phyloP scores from a whole-genome alignment of 2,113 vertebrate genomes.

The Atractosteus spatula region DNA sequence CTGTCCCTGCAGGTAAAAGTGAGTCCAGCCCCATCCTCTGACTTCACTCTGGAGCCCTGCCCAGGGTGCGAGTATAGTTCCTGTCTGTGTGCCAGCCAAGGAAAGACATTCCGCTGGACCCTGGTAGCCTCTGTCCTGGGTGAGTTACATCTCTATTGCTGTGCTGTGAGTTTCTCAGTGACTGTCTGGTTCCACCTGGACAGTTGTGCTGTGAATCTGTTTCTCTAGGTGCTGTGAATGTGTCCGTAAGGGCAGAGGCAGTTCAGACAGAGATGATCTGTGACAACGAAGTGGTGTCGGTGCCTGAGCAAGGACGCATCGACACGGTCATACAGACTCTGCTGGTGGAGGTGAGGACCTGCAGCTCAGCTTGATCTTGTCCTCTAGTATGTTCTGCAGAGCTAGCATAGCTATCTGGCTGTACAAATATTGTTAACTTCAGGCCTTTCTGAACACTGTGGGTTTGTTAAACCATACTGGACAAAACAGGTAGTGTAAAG shows the following conservation, averaged over 20 bases:
- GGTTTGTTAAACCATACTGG: no score
- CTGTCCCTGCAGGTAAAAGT: conserved; percentile 54
- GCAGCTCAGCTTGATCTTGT: not conserved
- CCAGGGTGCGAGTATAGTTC: conserved; percentile 50
- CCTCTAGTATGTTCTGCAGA: not conserved
- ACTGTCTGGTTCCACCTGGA: not conserved
- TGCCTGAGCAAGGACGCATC: conserved; percentile 66
- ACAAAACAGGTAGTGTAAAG: no score
- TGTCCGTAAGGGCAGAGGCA: conserved; percentile 71
- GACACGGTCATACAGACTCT: conserved; percentile 67
- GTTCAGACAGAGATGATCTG: conserved; percentile 52
- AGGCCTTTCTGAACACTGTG: no score
- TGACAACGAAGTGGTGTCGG: conserved; percentile 60
- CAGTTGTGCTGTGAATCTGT: not conserved
- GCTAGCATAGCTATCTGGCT: no score
- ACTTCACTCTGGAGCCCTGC: conserved; percentile 58
- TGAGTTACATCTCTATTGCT: conserved; percentile 39
- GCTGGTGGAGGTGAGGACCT: conserved; percentile 69
- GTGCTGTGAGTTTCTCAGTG: not conserved
- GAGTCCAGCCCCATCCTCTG: conserved; percentile 47
- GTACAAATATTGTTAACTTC: no score
- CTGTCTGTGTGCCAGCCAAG: conserved; percentile 58
- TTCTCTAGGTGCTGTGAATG: conserved; percentile 62
- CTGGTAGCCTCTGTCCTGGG: conserved; percentile 60
- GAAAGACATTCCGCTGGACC: conserved; percentile 61